Percentiles rank a stretch among this genome's conserved stretches.
phyloP scores from a whole-genome alignment of 1,140 invertebrate species.

The Bombus pascuorum region DNA sequence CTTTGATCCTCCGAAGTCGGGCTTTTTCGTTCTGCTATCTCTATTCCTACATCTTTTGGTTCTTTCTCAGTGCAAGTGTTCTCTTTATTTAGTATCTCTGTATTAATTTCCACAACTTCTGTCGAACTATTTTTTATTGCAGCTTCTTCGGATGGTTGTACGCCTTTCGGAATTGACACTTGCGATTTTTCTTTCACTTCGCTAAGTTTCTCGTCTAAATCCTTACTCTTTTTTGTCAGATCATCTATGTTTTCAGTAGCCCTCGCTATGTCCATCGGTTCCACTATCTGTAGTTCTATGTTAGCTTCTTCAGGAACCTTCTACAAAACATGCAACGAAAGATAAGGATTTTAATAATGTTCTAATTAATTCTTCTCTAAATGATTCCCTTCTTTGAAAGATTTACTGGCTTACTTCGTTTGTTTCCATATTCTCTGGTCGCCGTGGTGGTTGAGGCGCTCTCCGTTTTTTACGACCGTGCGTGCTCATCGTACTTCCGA shows the following conservation, averaged over 20 bases:
- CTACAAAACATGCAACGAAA: slow-evolving; percentile 37
- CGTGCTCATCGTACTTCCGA: slow-evolving; percentile 74
- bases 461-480: slow-evolving; percentile 77
- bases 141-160: not conserved
- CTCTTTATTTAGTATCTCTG: not conserved
- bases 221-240: slow-evolving; percentile 65
- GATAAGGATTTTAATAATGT: not conserved
- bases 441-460: slow-evolving; percentile 74
- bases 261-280: slow-evolving; percentile 64
- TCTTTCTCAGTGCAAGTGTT: not conserved
- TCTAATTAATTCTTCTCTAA: no score
- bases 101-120: not conserved
- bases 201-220: slow-evolving; percentile 15
- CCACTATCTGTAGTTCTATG: slow-evolving; percentile 65
- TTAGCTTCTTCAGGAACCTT: slow-evolving; percentile 39
- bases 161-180: not conserved
- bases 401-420: not conserved
- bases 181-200: not conserved
- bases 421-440: slow-evolving; percentile 1
- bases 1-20: not conserved
- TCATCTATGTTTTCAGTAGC: slow-evolving; percentile 70
- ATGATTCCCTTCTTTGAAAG: not conserved
- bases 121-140: not conserved
- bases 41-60: not conserved
- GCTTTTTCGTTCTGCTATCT: not conserved